phyloP scores from a whole-genome alignment of 2,113 vertebrate genomes.

The Oncorhynchus masou region DNA sequence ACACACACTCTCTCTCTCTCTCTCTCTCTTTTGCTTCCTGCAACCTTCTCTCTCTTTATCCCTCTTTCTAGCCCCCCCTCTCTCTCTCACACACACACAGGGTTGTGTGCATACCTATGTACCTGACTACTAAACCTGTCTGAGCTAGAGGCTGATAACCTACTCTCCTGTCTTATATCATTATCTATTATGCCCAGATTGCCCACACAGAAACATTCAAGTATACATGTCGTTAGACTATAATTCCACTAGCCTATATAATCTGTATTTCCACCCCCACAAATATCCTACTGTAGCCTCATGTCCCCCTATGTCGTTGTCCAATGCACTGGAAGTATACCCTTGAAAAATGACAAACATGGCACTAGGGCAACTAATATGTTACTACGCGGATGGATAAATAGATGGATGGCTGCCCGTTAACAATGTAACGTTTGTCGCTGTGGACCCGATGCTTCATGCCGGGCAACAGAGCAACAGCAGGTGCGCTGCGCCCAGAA shows the following conservation, averaged over 20 bases:
- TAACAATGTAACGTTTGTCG: slow-evolving; percentile 24
- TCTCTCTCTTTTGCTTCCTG: not conserved
- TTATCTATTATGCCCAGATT: not conserved
- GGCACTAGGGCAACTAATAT: not conserved
- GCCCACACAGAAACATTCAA: not conserved
- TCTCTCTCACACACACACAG: not conserved
- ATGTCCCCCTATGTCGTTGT: not conserved
- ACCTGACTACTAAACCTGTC: not conserved
- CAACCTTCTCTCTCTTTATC: not conserved
- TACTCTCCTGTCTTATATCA: slow-evolving; percentile 1
- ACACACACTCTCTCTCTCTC: slow-evolving; percentile 18
- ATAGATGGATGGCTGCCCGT: not conserved
- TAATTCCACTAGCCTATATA: not conserved
- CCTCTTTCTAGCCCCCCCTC: too few species aligned
- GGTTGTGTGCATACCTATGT: not conserved
- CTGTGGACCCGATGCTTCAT: not conserved
- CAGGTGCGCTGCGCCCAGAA: not conserved
- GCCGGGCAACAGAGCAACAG: not conserved
- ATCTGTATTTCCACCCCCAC: not conserved
- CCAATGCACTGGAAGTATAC: not conserved
- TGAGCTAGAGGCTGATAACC: not conserved
- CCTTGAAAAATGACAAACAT: too few species aligned
- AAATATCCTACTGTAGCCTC: not conserved
- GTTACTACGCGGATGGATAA: not conserved
- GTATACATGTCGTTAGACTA: too few species aligned